These are phyloP conservation scores for Ifrita kowaldi DNA, from an alignment of 2,113 vertebrate genomes.

Conservation along the genomic window DNA sequence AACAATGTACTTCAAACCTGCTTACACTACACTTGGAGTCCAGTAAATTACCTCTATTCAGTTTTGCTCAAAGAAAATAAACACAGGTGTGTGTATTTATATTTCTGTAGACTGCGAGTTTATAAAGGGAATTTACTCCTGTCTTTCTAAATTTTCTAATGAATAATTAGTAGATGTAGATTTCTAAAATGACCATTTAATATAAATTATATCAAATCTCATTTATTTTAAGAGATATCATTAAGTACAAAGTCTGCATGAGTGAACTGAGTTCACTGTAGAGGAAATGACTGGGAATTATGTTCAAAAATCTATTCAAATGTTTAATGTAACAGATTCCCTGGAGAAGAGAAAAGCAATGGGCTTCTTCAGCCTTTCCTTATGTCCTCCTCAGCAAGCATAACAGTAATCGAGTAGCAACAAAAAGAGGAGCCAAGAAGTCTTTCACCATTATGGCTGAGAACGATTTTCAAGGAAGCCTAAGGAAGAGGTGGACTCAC, in stretches of 20 bases:
- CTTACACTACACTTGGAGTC: background rate
- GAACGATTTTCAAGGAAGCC: background rate
- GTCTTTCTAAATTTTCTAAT: constrained; percentile 26
- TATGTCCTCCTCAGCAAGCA: constrained; percentile 16
- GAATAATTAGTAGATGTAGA: constrained; percentile 43
- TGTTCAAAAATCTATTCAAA: constrained; percentile 50
- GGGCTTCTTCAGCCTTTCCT: constrained; percentile 38
- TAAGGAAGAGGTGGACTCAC: background rate
- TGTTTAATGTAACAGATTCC: constrained; percentile 57
- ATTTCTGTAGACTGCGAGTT: background rate
- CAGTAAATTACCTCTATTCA: background rate
- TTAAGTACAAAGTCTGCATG: constrained; percentile 53
- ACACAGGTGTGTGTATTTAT: background rate
- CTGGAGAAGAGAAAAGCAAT: constrained; percentile 25
- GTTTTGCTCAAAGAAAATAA: background rate
- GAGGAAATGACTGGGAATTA: constrained; percentile 57
- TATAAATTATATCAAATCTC: constrained; percentile 46
- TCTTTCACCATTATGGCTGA: background rate
- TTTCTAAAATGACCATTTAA: constrained; percentile 36
- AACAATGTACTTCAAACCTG: background rate
- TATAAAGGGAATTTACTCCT: background rate
- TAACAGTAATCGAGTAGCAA: constrained; percentile 14
- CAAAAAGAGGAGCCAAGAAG: background rate
- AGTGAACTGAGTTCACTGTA: constrained; percentile 51
- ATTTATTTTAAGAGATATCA: constrained; percentile 62